Percentiles rank a stretch among this genome's conserved stretches.
phyloP scores from a whole-genome alignment of 2,113 vertebrate genomes.

The Leucopternis melanops region DNA sequence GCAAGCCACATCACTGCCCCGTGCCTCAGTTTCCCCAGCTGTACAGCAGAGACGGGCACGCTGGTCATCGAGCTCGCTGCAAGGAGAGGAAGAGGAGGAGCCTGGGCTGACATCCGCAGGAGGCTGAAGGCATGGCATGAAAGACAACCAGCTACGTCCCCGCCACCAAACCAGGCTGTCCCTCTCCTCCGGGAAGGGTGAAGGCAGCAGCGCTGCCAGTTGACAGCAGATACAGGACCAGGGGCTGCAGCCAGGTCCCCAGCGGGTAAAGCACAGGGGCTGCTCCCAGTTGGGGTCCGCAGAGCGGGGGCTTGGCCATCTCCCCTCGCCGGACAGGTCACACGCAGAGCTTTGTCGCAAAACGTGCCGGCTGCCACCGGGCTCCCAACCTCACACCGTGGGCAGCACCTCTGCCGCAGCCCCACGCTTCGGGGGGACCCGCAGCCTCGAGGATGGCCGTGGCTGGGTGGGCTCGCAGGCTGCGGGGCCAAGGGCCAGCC shows the following conservation, averaged over 20 bases:
- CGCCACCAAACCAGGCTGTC: not conserved
- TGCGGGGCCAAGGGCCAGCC: not conserved
- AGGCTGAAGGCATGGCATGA: not conserved
- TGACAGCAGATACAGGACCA: accelerated
- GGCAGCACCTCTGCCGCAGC: not conserved
- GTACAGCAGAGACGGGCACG: accelerated
- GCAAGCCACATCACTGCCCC: not conserved
- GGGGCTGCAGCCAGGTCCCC: not conserved
- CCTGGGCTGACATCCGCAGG: not conserved
- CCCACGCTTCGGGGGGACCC: not conserved
- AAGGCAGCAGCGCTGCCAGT: not conserved
- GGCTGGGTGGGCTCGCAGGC: not conserved
- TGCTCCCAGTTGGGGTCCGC: accelerated
- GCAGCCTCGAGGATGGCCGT: accelerated
- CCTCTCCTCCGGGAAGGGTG: not conserved
- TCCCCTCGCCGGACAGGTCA: accelerated
- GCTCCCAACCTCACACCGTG: accelerated
- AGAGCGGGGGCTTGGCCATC: accelerated
- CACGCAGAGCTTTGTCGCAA: accelerated
- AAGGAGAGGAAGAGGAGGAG: slow-evolving; percentile 5
- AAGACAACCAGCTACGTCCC: not conserved
- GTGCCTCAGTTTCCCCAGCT: not conserved
- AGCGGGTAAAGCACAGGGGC: accelerated
- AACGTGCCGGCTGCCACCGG: accelerated
- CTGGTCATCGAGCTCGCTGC: not conserved